Evolutionary conservation across 2,888 invertebrate species (phyloP), one percentile per base, ranked within the genome.

Genomic region (Xanthorhoe designata): DNA sequence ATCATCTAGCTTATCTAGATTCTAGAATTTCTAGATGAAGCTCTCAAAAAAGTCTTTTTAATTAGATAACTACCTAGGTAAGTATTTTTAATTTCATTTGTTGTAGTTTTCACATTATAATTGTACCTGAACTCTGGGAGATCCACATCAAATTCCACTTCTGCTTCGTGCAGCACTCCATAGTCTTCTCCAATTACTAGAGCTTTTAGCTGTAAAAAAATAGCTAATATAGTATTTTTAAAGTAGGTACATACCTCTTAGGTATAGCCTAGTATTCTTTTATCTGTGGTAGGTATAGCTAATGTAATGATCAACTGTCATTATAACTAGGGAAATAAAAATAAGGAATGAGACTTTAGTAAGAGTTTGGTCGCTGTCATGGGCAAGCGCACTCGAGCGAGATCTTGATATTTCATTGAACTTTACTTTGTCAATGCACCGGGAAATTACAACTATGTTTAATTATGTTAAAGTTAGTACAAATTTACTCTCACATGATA

Each of bases 121-220:
- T 17, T 15, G 73, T 88, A 97, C 97, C 96, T 95, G 88, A 97
- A 99, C 89, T 99, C 98, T n/a, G 98, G 98, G 19, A 99, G 92
- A 84, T 98, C 98, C 71, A 95, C 95, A 89, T 99, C 98, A 91
- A 98, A 99, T 75, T 97, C 96, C 0, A 99, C 98, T 70, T 95
- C 95, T 13, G 96, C 96, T 80, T 98, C 96, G 79, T 97, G 95
- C 9, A 97, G 89, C 15, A 97, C 94, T 76, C 95, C 91, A 78
- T 98, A 94, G 52, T 95, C 92, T 70, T 96, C 95, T 83, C 96
- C 95, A 9, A 98, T 94, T 8, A 98, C 96, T 24, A 98, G 94
- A 13, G 98, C 98, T 95, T 99, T 99, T 62, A 99, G 93, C 99
- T 99, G 86, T 70, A 95, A 94, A 60, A 75, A 73, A 61, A 17